A percentile compares a stretch with the other conserved stretches of the same genome.
Conservation (phyloP, 2,113 vertebrate genomes). For the Furnarius figulus region DNA sequence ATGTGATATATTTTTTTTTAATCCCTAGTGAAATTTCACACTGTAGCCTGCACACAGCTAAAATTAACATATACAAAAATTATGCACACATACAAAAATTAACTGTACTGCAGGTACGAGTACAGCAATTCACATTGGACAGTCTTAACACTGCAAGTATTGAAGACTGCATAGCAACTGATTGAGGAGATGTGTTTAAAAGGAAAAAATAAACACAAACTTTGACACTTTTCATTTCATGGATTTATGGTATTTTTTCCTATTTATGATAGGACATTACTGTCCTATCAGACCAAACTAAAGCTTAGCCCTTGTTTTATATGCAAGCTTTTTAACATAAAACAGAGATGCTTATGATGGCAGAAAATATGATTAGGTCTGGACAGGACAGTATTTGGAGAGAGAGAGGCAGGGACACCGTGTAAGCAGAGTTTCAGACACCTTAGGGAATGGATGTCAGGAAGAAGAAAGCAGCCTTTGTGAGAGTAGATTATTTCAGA, state of each 20-base stretch:
- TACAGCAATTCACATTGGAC: background rate
- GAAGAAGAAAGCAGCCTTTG: background rate
- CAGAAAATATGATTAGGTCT: background rate
- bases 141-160: background rate
- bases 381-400: background rate
- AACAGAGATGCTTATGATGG: background rate
- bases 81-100: background rate
- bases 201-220: background rate
- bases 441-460: background rate
- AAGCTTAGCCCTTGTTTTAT: background rate
- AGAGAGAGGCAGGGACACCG: background rate
- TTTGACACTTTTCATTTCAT: background rate
- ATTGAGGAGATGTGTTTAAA: background rate
- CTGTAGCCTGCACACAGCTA: background rate
- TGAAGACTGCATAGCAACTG: background rate
- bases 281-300: background rate
- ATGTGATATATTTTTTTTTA: background rate
- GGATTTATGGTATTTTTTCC: background rate
- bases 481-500: background rate
- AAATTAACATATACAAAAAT: background rate
- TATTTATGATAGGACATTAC: background rate
- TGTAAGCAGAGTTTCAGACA: background rate
- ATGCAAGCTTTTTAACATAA: background rate
- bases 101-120: background rate
- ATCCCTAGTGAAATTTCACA: background rate